Base-by-base conservation (phyloP, 2,113 vertebrate genomes). In the Columba janthina region DNA sequence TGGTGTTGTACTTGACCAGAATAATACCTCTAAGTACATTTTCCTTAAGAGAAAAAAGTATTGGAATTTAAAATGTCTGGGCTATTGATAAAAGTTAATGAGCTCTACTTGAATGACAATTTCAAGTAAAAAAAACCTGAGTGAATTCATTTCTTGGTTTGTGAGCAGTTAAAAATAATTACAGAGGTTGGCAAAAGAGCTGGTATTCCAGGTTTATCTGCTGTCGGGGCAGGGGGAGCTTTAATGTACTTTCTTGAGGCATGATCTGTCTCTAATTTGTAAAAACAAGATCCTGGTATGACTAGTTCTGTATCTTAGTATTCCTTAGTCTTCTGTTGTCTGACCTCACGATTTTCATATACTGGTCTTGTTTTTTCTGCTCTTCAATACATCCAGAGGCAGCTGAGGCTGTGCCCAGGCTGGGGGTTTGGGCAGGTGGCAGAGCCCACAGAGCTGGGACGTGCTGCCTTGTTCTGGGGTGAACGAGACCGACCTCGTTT, bases 261-360 rank as follows among this genome's bases (percentile, higher is more conserved):
- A 73, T 78, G 9, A 34, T 88, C 51, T 1, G 3, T 54, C 69
- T 92, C 64, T 94, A 66, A 74, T 86, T 81, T 95, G 86, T 91
- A 67, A 95, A 86, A 86, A 56, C 74, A 85, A 66, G 88, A 93
- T 89, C 81, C 86, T 66, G 26, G 72, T 71, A 71, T 54, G 67
- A 95, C 82, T 70, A 78, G 92, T 96, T 96, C 71, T 87, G 76
- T 91, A 40, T 94, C 94, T 94, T 89, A 74, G 73, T 85, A 79
- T 93, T 90, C 73, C 65, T 89, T 65, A 81, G 17, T 74, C 86
- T 94, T 87, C 48, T 94, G 44, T 77, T 95, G 90, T 95, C 89
- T 93, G 65, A 67, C 57, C 83, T 95, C 84, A 69, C 2, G 3
- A 90, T 95, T 96, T 97, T 93, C 61, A n/a, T 93, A 75, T 1